Evolutionary conservation across 2,113 vertebrate genomes (phyloP).

Genomic region (Serilophus lunatus): DNA sequence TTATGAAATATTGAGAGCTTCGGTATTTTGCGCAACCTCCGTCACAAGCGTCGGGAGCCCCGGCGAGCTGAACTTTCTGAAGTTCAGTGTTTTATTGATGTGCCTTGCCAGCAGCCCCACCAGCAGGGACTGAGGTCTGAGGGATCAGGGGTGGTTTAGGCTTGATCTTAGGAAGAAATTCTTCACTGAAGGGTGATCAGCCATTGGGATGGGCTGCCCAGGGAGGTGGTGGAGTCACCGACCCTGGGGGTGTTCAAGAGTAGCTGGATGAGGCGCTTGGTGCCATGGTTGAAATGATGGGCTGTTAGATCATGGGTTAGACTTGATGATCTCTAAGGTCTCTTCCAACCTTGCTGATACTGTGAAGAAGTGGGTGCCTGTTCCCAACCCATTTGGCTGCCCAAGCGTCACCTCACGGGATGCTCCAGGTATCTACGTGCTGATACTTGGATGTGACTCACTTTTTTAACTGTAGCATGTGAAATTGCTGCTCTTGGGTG

Average conservation of each 20-base stretch:
- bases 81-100: background rate
- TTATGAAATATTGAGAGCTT: conserved; percentile 29
- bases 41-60: background rate
- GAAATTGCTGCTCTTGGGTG: background rate
- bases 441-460: background rate
- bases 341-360: no score
- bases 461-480: background rate
- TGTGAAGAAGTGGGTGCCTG: background rate
- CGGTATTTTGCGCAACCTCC: background rate
- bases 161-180: no score
- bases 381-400: background rate
- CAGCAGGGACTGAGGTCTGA: background rate
- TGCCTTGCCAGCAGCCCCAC: background rate
- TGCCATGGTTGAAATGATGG: no score
- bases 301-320: no score
- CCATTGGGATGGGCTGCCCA: no score
- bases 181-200: no score
- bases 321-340: no score
- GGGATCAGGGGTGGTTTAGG: no score
- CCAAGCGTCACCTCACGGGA: background rate
- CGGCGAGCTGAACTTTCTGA: background rate
- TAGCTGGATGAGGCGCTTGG: no score
- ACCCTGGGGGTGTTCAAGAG: no score
- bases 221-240: no score
- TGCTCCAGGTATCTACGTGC: background rate